Evolutionary conservation across 2,797 vertebrate genomes (phyloP).

Genomic region (Chelonia mydas): DNA sequence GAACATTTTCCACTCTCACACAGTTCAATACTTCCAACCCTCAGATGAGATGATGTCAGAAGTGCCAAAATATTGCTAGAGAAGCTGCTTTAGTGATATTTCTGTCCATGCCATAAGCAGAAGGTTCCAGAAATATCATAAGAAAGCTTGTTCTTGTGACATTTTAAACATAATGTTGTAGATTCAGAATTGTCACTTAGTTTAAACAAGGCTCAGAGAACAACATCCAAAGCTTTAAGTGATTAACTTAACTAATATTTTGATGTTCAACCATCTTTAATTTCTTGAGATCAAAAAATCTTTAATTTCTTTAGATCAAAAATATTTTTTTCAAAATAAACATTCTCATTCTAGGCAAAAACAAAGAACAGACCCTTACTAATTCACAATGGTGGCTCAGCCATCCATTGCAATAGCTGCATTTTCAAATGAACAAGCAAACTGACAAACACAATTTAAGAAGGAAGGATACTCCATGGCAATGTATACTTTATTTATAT

Average conservation of each 20-base stretch:
- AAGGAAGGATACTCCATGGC: background rate
- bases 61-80: background rate
- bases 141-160: background rate
- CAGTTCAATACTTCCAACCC: rapidly evolving
- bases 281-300: background rate
- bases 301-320: too few relatives aligned
- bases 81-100: background rate
- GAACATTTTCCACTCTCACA: rapidly evolving
- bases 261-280: background rate
- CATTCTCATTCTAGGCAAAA: background rate
- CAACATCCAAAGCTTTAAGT: background rate
- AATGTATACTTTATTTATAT: background rate
- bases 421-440: background rate
- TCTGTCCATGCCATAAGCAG: background rate
- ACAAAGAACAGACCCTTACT: background rate
- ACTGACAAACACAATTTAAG: background rate
- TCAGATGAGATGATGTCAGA: background rate
- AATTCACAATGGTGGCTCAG: background rate
- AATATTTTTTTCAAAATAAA: background rate
- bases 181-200: rapidly evolving
- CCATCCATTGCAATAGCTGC: background rate
- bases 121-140: background rate
- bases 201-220: background rate
- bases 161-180: background rate
- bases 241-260: background rate